phyloP scores from a whole-genome alignment of 2,888 invertebrate genomes.

The Perithous albicinctus region DNA sequence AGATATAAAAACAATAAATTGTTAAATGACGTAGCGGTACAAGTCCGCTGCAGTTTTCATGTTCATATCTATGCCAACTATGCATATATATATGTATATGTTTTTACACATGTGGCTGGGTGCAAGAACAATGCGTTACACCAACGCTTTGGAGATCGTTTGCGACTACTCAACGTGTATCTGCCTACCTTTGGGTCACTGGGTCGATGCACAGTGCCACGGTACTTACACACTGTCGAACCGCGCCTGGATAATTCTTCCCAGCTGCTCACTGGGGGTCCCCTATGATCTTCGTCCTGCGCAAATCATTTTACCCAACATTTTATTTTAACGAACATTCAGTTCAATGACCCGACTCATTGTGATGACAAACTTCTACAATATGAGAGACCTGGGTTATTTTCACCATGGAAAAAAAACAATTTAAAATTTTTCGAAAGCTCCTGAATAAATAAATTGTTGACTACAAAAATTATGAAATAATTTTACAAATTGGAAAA shows the following conservation, averaged over 20 bases:
- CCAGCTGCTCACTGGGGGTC: constrained; percentile 7
- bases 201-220: constrained; percentile 42
- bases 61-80: neutral
- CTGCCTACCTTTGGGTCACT: constrained; percentile 56
- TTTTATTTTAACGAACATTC: no score
- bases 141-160: constrained; percentile 42
- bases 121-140: constrained; percentile 46
- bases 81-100: neutral
- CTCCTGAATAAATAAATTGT: no score
- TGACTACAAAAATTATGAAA: no score
- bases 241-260: constrained; percentile 39
- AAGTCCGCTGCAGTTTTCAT: neutral
- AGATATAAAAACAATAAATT: constrained; percentile 56
- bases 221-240: neutral
- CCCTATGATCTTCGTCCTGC: no score
- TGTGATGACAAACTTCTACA: no score
- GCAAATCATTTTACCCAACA: no score
- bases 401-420: no score
- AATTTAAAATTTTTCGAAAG: no score
- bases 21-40: constrained; percentile 55
- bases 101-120: constrained; percentile 1
- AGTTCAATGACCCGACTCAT: no score
- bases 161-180: constrained; percentile 9
- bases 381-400: no score
- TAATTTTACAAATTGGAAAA: no score